These are phyloP conservation scores for Dryocosmus kuriphilus DNA, from an alignment of 2,888 invertebrate genomes.

Conservation along the genomic window DNA sequence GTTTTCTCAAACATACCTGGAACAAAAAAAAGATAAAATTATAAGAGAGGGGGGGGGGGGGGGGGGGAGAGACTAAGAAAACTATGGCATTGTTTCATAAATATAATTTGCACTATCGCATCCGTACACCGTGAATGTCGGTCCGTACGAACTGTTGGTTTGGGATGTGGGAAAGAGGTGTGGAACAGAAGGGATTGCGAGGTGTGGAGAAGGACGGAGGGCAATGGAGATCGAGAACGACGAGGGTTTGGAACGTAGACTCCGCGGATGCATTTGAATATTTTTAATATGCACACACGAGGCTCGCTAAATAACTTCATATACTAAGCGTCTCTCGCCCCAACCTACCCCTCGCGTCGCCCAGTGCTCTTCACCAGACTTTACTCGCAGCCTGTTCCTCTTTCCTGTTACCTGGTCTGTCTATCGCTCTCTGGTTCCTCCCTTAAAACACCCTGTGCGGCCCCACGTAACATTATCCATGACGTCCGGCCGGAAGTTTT, in stretches of 20 bases:
- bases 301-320: conserved; percentile 72
- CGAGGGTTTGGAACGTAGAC: conserved; percentile 39
- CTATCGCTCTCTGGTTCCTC: conserved; percentile 38
- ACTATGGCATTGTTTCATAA: conserved; percentile 67
- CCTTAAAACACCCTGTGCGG: conserved; percentile 35
- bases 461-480: conserved; percentile 45
- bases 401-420: conserved; percentile 30
- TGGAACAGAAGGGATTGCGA: conserved; percentile 8
- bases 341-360: conserved; percentile 31
- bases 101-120: conserved; percentile 71
- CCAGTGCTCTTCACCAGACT: conserved; percentile 47
- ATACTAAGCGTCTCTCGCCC: conserved; percentile 59
- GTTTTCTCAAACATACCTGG: conserved; percentile 45
- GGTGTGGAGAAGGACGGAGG: conserved; percentile 41
- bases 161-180: conserved; percentile 38
- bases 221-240: conserved; percentile 34
- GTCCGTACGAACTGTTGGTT: conserved; percentile 45
- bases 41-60: too few relatives aligned
- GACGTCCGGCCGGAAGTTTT: conserved; percentile 59
- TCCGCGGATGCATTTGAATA: conserved; percentile 69
- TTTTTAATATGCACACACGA: conserved; percentile 75
- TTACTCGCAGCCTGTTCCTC: conserved; percentile 45
- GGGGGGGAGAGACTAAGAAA: too few relatives aligned
- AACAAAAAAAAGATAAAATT: conserved; percentile 47
- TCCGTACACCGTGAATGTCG: conserved; percentile 63